These are phyloP conservation scores for Prionailurus viverrinus DNA, from an alignment of 2,113 vertebrate genomes.

Conservation along the genomic window DNA sequence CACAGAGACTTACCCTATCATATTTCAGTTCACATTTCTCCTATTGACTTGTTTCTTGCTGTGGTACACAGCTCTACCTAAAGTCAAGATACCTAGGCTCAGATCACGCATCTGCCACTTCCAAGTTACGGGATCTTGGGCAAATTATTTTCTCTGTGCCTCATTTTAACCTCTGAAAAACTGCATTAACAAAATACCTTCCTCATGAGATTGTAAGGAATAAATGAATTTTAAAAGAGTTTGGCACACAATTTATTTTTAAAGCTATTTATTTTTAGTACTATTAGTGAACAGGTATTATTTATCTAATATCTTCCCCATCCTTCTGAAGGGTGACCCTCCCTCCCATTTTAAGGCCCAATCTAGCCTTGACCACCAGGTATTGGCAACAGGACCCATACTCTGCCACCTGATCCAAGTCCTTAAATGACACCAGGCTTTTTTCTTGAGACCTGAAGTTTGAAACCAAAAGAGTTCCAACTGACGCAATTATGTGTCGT, in stretches of 20 bases:
- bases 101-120: not conserved
- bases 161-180: conserved; percentile 50
- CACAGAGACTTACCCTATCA: not conserved
- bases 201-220: not conserved
- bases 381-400: not conserved
- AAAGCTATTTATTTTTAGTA: conserved; percentile 9
- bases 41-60: not conserved
- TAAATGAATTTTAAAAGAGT: conserved; percentile 27
- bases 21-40: not conserved
- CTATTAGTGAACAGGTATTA: not conserved
- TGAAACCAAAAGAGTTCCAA: not conserved
- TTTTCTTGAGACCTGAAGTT: not conserved
- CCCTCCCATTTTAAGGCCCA: not conserved
- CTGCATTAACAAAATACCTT: not conserved
- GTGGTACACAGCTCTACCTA: not conserved
- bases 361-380: not conserved
- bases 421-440: not conserved
- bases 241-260: not conserved
- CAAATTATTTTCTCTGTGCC: not conserved
- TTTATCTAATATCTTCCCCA: not conserved
- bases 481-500: not conserved
- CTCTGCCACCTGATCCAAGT: not conserved
- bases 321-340: not conserved
- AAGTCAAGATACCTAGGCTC: not conserved
- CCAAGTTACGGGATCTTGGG: not conserved